Conservation (phyloP, 2,888 invertebrate species). For the Gymnocheta viridis region DNA sequence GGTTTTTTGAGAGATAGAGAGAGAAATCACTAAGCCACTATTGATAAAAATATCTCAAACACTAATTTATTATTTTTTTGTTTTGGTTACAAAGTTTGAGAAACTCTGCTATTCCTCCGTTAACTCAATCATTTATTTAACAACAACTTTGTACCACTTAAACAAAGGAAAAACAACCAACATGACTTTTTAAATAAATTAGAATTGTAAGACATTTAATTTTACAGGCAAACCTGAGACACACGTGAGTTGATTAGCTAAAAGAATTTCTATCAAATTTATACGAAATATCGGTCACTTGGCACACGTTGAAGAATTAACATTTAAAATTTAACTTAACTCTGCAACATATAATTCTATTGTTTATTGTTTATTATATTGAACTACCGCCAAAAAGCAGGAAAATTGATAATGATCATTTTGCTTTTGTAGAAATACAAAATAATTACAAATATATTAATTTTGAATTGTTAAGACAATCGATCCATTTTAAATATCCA, state of each 20-base stretch:
- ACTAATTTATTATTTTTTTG: no score
- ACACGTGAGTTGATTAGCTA: conserved; percentile 49
- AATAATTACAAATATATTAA: conserved; percentile 12
- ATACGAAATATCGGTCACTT: conserved; percentile 57
- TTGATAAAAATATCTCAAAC: neutral
- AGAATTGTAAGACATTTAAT: conserved; percentile 51
- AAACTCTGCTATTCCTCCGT: conserved; percentile 14
- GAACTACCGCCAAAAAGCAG: conserved; percentile 21
- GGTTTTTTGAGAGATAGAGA: no score
- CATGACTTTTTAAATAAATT: conserved; percentile 48
- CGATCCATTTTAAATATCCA: conserved; percentile 51
- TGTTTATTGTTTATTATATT: conserved; percentile 30
- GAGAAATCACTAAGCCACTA: no score
- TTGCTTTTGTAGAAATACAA: conserved; percentile 3
- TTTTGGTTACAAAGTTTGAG: neutral
- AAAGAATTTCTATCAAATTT: conserved; percentile 25
- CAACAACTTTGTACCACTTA: conserved; percentile 3
- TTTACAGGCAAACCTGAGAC: conserved; percentile 33
- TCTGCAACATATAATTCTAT: conserved; percentile 7
- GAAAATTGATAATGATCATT: conserved; percentile 31
- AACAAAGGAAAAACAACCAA: conserved; percentile 11
- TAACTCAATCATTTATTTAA: conserved; percentile 20
- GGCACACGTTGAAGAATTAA: conserved; percentile 59
- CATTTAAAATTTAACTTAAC: conserved; percentile 32
- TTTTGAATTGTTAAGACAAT: neutral